A percentile compares a stretch with the other conserved stretches of the same genome.
These are phyloP conservation scores for Pachymerium ferrugineum DNA, from an alignment of 2,888 invertebrate species.

Conservation along the genomic window DNA sequence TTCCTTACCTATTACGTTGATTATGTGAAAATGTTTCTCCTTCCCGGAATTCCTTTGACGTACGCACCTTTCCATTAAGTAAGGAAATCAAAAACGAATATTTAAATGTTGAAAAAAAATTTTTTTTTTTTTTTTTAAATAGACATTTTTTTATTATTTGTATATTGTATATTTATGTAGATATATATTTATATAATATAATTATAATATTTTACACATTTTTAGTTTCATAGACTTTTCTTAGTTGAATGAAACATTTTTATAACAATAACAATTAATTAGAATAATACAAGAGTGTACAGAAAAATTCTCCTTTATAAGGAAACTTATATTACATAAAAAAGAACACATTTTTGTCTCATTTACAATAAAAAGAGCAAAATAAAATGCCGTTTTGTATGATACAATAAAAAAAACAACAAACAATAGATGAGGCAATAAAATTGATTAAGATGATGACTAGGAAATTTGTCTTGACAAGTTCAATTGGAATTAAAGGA, in stretches of 20 bases:
- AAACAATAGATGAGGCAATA: neutral
- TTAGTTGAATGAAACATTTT: neutral
- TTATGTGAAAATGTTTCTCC: neutral
- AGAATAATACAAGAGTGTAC: neutral
- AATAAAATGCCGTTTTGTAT: no score
- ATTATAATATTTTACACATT: neutral
- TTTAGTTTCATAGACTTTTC: neutral
- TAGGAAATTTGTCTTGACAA: neutral
- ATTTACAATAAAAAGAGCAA: neutral
- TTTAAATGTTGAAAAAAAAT: no score
- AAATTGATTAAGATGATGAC: neutral
- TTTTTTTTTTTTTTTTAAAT: neutral
- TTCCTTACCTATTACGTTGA: no score
- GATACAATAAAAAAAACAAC: neutral
- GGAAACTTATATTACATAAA: neutral
- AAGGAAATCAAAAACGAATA: no score
- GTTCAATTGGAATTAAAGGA: neutral
- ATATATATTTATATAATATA: neutral
- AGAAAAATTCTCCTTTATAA: neutral
- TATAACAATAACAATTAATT: constrained; percentile 9
- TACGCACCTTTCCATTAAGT: neutral
- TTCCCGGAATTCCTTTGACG: neutral
- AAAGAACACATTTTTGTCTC: neutral
- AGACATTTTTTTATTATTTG: neutral
- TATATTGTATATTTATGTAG: neutral